A percentile compares a stretch with the other conserved stretches of the same genome.
Evolutionary conservation across 2,113 vertebrate genomes (phyloP).

Genomic region (Crotalus tigris): DNA sequence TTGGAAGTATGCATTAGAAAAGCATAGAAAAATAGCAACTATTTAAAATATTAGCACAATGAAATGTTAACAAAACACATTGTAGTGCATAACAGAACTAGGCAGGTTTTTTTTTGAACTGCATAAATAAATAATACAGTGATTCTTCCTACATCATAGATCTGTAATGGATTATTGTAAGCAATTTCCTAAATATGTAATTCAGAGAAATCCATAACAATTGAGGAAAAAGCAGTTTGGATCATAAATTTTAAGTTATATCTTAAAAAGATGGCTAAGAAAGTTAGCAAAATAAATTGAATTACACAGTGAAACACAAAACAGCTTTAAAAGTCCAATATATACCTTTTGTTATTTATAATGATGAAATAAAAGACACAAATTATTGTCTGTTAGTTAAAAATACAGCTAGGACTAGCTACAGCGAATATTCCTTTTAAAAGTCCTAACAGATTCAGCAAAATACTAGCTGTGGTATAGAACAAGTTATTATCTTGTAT

Average conservation of each 20-base stretch:
- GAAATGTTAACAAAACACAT: slow-evolving; percentile 2
- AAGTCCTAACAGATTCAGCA: slow-evolving; percentile 57
- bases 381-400: slow-evolving; percentile 21
- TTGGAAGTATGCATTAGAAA: slow-evolving; percentile 40
- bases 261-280: slow-evolving; percentile 18
- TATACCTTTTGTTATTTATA: slow-evolving; percentile 17
- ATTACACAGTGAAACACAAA: background rate
- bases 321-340: slow-evolving; percentile 12
- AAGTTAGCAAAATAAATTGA: slow-evolving; percentile 17
- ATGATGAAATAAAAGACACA: slow-evolving; percentile 29
- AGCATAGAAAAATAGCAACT: background rate
- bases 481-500: slow-evolving; percentile 52
- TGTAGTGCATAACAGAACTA: background rate
- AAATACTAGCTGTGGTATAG: slow-evolving; percentile 43
- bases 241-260: background rate
- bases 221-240: background rate
- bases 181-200: slow-evolving; percentile 27
- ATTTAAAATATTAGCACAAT: slow-evolving; percentile 14
- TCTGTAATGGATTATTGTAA: background rate
- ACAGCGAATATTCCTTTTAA: slow-evolving; percentile 23
- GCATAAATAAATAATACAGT: background rate
- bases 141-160: background rate
- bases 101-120: slow-evolving; percentile 3
- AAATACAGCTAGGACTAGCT: slow-evolving; percentile 49
- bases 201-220: background rate